Conservation (phyloP, 2,113 vertebrate genomes). For the Uropsilus gracilis region DNA sequence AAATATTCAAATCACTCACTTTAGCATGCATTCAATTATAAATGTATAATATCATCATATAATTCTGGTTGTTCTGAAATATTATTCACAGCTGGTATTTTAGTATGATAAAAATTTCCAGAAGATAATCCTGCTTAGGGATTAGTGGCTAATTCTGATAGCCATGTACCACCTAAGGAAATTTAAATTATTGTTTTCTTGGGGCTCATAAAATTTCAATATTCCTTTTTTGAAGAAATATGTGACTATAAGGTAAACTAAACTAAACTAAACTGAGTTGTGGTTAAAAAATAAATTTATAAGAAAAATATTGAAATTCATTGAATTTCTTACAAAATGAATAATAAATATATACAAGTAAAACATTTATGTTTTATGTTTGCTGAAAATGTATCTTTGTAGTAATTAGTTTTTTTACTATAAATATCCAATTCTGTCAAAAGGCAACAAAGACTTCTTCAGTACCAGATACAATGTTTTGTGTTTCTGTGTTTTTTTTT, state of each 20-base stretch:
- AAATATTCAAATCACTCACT: neutral
- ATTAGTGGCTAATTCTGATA: slow-evolving; percentile 60
- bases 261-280: neutral
- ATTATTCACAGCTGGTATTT: slow-evolving; percentile 43
- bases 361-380: neutral
- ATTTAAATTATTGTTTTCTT: slow-evolving; percentile 59
- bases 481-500: too few species aligned
- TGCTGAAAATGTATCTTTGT: neutral
- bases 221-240: slow-evolving; percentile 30
- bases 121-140: slow-evolving; percentile 50
- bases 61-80: slow-evolving; percentile 19
- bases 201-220: slow-evolving; percentile 28
- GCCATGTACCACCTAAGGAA: slow-evolving; percentile 40
- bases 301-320: neutral
- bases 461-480: neutral
- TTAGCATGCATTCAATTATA: slow-evolving; percentile 27
- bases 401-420: neutral
- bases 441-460: neutral
- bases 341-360: neutral
- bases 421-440: neutral
- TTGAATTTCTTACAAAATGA: neutral
- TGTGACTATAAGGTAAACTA: neutral
- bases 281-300: neutral
- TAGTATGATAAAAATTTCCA: slow-evolving; percentile 46
- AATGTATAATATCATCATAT: neutral